Base-by-base conservation (phyloP, 2,888 invertebrate genomes). In the Torymus aiolomorphi region DNA sequence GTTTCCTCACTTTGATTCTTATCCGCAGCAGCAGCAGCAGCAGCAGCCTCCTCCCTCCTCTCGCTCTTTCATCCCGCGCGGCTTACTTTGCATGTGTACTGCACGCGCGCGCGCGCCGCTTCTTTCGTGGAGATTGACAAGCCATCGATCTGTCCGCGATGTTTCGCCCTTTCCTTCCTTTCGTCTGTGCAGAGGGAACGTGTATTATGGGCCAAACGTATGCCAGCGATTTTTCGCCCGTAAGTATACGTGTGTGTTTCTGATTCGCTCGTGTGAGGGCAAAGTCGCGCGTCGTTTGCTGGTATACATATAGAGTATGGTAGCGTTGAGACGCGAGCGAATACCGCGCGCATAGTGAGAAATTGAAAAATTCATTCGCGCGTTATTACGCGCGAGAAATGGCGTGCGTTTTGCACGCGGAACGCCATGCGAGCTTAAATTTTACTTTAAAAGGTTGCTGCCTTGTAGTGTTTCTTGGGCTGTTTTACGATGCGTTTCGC, bases 1-100 rank as follows among this genome's bases (percentile, higher is more conserved):
- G 70, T 76, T 82, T 69, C 76, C 78, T 73, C 72, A 63, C 80
- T 80, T 76, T 78, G 80, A 82, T 80, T 80, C 82, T 82, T 82
- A 78, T 79, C 80, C 31, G 59, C 42, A 31, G 31, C 5, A 31
- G 31, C 5, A 31, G 31, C 31, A 3, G 31, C 5, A 5, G 24
- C 42, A 4, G 2, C 52, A 12, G 3, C 56, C n/a, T 16, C 10
- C 0, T 5, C 24, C 51, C 14, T 5, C 14, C 8, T 10, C n/a
- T 20, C 59, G 18, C 20, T 52, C 51, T 16, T 18, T 13, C 2
- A 18, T 18, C 61, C 13, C 24, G 61, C 10, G 24, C 65, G 57
- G 14, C 20, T 54, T 18, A 20, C 20, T 42, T 70, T 71, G 14
- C 71, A 61, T 71, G 14, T 49, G 49, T 51, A 54, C n/a, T 20